Conservation (phyloP, 2,113 vertebrate species). For the Colaptes auratus region DNA sequence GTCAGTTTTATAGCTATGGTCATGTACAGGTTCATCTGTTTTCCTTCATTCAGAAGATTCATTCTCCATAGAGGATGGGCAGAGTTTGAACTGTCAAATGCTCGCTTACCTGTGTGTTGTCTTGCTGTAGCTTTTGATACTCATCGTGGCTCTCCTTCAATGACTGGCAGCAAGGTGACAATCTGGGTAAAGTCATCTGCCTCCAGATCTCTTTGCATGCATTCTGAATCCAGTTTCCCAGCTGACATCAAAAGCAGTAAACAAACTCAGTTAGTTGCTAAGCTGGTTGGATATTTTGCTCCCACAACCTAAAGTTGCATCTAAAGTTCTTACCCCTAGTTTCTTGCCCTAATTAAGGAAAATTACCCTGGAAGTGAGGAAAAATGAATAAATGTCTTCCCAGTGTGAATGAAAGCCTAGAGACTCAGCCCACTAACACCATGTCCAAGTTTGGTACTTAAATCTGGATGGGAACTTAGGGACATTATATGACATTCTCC, state of each 20-base stretch:
- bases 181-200: background rate
- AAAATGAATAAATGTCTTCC: background rate
- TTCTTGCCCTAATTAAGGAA: background rate
- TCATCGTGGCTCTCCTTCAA: background rate
- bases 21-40: background rate
- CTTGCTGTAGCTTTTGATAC: background rate
- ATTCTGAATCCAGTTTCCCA: background rate
- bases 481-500: background rate
- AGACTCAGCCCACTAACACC: background rate
- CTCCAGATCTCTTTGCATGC: background rate
- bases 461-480: background rate
- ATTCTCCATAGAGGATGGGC: background rate
- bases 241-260: background rate
- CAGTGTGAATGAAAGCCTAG: background rate
- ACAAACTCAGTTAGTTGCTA: background rate
- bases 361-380: background rate
- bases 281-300: accelerated
- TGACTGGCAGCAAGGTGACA: background rate
- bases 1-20: background rate
- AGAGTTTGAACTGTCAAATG: background rate
- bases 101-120: background rate
- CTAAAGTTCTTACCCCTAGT: background rate
- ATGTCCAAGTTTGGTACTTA: background rate
- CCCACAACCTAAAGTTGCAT: background rate
- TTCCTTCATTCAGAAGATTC: background rate